A percentile compares a stretch with the other conserved stretches of the same genome.
Evolutionary conservation across 2,888 invertebrate genomes (phyloP).

Genomic region (Lasioglossum vierecki): DNA sequence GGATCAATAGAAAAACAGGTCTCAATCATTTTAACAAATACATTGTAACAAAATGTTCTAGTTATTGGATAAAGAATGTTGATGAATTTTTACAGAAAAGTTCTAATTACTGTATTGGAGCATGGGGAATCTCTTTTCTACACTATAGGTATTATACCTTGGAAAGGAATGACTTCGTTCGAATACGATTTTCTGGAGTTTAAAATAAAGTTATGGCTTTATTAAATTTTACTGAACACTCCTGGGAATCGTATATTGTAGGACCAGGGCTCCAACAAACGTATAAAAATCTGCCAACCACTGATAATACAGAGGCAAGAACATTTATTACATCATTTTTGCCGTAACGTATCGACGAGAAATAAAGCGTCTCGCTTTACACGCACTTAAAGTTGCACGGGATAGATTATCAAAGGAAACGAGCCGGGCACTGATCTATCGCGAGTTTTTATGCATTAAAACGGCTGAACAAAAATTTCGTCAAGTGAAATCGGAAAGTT

Average conservation of each 20-base stretch:
- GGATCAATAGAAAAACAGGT: no score
- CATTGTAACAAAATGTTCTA: background rate
- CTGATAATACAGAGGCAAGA: background rate
- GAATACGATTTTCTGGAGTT: background rate
- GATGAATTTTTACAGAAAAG: background rate
- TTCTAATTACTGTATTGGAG: background rate
- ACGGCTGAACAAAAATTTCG: background rate
- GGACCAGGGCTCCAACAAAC: background rate
- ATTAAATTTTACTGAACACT: conserved; percentile 4
- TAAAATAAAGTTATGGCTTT: background rate
- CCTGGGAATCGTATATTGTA: background rate
- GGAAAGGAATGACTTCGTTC: background rate
- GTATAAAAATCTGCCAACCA: background rate
- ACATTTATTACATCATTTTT: background rate
- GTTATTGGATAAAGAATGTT: background rate
- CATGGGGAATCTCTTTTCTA: background rate
- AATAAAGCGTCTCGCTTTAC: background rate
- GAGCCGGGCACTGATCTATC: background rate
- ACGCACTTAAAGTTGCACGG: background rate
- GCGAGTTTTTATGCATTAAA: background rate
- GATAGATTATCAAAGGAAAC: background rate
- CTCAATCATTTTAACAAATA: no score
- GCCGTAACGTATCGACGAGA: background rate
- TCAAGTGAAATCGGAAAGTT: background rate
- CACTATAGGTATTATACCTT: background rate